Evolutionary conservation across 2,888 invertebrate species (phyloP), one percentile per base, ranked within the genome.

Genomic region (Itoplectis maculator): DNA sequence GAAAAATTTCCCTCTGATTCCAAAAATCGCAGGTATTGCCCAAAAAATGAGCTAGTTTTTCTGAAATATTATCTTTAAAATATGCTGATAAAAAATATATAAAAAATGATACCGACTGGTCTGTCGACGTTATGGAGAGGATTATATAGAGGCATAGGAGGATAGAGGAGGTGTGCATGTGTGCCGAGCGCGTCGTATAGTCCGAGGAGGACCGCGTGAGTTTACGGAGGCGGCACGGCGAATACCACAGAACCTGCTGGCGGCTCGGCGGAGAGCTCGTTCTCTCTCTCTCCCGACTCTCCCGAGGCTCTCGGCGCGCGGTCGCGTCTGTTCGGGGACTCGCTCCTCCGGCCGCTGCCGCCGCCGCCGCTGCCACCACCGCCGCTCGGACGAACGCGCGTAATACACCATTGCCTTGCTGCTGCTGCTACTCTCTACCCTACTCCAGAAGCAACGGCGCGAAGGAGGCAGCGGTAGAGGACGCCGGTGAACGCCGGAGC

Each of bases 331-430:
- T 66, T 45, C 51, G 54, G 20, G 18, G 65, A 63, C 42, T 65
- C 15, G 45, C 76, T 61, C n/a, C n/a, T n/a, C n/a, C n/a, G 23
- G 61, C 20, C 35, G 49, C 72, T 49, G n/a, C n/a, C n/a, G n/a
- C n/a, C n/a, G n/a, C n/a, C n/a, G n/a, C n/a, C 59, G 59, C 51
- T 81, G 66, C 49, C 54, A 80, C 74, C 23, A 73, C 49, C 35
- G 65, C 15, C 23, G 37, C 69, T 47, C 40, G 20, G 40, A 56
- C 70, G 56, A 29, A 11, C 72, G 51, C 56, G 76, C 70, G 66
- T 75, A 79, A 59, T 77, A 82, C 76, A 82, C 75, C 68, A 76
- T 82, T 73, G 79, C 79, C 79, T 81, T n/a, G n/a, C n/a, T n/a
- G n/a, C n/a, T n/a, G n/a, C n/a, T n/a, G n/a, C n/a, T n/a, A n/a